Conservation (phyloP, 2,113 vertebrate genomes). For the Smithornis capensis region DNA sequence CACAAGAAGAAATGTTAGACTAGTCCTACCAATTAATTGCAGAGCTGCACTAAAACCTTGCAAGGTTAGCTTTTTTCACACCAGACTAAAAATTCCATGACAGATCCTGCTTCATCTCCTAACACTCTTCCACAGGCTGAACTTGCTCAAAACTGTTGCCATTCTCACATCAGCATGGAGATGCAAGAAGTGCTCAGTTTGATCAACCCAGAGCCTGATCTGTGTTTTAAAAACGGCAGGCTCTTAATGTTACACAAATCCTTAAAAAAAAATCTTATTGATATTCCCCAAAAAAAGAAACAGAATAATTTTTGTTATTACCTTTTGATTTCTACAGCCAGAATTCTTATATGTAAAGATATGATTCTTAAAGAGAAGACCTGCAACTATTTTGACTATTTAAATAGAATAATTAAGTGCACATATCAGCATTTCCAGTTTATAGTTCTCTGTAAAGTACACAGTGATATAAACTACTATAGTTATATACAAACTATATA, state of each 20-base stretch:
- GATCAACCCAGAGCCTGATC: neutral
- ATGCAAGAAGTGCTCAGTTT: neutral
- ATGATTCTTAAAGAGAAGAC: neutral
- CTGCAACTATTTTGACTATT: constrained; percentile 10
- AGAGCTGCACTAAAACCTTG: neutral
- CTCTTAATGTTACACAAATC: neutral
- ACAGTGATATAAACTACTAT: neutral
- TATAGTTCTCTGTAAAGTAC: neutral
- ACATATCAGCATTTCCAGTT: neutral
- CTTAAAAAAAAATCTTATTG: neutral
- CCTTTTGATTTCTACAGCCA: neutral
- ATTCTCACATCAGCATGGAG: neutral
- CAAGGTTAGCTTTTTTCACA: neutral
- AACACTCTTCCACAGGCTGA: neutral
- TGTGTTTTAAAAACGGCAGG: neutral
- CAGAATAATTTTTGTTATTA: neutral
- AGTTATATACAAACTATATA: neutral
- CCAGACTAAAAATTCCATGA: neutral
- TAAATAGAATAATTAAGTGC: neutral
- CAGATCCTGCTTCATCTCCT: neutral
- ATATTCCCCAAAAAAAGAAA: neutral
- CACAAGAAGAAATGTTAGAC: neutral
- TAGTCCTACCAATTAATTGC: neutral
- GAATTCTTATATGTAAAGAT: neutral
- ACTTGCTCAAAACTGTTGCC: neutral